A percentile compares a stretch with the other conserved stretches of the same genome.
Conservation (phyloP, 2,113 vertebrate genomes). For the Hiodon tergisus region DNA sequence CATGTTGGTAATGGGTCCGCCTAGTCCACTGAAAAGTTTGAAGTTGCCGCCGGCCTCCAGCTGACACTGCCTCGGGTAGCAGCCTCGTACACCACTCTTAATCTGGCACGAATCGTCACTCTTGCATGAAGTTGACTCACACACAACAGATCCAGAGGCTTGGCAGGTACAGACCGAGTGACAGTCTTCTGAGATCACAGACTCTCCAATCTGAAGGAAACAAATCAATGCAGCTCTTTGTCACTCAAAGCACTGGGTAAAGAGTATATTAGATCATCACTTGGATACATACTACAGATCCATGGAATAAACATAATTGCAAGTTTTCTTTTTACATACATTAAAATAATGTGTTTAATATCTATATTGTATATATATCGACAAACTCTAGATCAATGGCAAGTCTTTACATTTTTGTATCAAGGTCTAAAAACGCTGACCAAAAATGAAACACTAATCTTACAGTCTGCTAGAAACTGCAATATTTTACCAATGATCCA, state of each 20-base stretch:
- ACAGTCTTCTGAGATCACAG: conserved; percentile 38
- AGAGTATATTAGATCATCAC: too few relatives aligned
- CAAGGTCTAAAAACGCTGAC: too few relatives aligned
- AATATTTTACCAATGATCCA: background rate
- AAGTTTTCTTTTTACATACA: too few relatives aligned
- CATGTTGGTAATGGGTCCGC: conserved; percentile 21
- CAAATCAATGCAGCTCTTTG: background rate
- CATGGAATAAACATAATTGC: too few relatives aligned
- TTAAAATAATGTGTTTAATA: too few relatives aligned
- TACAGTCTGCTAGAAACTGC: background rate
- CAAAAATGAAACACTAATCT: too few relatives aligned
- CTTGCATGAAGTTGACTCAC: conserved; percentile 31
- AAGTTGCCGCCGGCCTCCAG: conserved; percentile 33
- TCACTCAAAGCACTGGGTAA: background rate
- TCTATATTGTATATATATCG: too few relatives aligned
- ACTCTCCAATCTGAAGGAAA: conserved; percentile 35
- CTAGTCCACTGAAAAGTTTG: conserved; percentile 36
- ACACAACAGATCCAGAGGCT: conserved; percentile 30
- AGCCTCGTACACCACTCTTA: conserved; percentile 33
- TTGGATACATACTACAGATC: too few relatives aligned
- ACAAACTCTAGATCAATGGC: too few relatives aligned
- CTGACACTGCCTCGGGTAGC: conserved; percentile 37
- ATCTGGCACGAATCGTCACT: conserved; percentile 34
- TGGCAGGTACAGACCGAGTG: conserved; percentile 32
- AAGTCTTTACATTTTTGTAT: too few relatives aligned